Evolutionary conservation across 2,113 vertebrate genomes (phyloP).

Genomic region (Triplophysa siluroides): DNA sequence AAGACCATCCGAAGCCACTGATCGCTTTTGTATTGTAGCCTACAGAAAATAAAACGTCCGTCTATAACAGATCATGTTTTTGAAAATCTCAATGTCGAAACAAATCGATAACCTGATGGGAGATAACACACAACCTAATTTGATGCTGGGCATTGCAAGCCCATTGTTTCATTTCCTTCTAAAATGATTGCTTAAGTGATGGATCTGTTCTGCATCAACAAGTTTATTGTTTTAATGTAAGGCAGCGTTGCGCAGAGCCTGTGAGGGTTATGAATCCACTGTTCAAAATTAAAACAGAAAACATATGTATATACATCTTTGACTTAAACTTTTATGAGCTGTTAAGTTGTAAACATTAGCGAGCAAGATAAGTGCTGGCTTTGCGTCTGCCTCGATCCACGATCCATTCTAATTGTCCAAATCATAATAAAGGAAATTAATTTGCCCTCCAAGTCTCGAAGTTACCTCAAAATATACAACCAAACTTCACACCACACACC

Average conservation of each 20-base stretch:
- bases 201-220: slow-evolving; percentile 15
- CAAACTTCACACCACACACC: not conserved
- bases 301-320: not conserved
- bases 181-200: slow-evolving; percentile 28
- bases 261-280: not conserved
- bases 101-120: slow-evolving; percentile 12
- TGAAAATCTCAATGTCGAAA: slow-evolving; percentile 2
- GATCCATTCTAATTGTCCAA: not conserved
- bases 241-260: not conserved
- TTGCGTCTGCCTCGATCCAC: not conserved
- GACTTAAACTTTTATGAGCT: not conserved
- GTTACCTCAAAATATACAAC: not conserved
- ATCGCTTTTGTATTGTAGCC: not conserved
- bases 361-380: not conserved
- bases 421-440: not conserved
- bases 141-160: slow-evolving; percentile 14
- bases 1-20: slow-evolving; percentile 19
- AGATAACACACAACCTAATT: slow-evolving; percentile 28
- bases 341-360: not conserved
- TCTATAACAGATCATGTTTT: not conserved
- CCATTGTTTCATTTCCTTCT: not conserved
- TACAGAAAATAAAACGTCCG: not conserved
- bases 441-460: not conserved
- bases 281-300: not conserved
- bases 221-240: slow-evolving; percentile 10